Base-by-base conservation (phyloP, 2,797 vertebrate species). In the Ctenosaura bakeri region DNA sequence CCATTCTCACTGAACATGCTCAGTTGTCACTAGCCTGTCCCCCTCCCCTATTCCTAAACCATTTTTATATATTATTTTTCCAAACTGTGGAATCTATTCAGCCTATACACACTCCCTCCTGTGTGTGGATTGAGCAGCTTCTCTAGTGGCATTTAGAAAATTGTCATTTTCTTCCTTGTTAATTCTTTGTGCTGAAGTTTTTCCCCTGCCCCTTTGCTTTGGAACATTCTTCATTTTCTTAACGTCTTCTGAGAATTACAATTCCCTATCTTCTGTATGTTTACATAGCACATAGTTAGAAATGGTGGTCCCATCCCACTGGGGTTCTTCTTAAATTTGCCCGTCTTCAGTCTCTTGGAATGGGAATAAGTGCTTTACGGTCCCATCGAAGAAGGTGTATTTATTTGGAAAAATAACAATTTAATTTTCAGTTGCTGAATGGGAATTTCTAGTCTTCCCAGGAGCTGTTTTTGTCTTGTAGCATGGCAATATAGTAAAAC, bases 261-360 rank as follows among this genome's bases (percentile, higher is more conserved):
- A 85, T 93, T 93, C 87, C 62, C 14, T 90, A 22, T 84, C 35
- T 92, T 92, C 90, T 93, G 32, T 64, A 13, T 86, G 38, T 35
- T 82, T 91, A 80, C 13, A 52, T 3, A 0, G 52, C 26, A 80
- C 16, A 2, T 79, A 16, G 85, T 86, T 95, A 87, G 46, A 92
- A 77, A 50, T 2, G n/a, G 54, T 64, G 62, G 69, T 71, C n/a
- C 2, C 12, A 14, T 90, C 85, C 82, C 85, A 22, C 0, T 4
- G 24, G 32, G 20, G 71, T 73, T 26, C 85, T 85, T 89, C 73
- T 86, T 52, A 74, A 66, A 88, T n/a, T 46, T 79, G 24, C 7
- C 76, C 26, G 7, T 46, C 89, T 91, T 6, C 26, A 69, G 22
- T 59, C 56, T 90, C 73, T 91, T 62, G 59, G 59, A 62, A 62